phyloP scores from a whole-genome alignment of 2,888 invertebrate genomes.

The Eretmocerus hayati region DNA sequence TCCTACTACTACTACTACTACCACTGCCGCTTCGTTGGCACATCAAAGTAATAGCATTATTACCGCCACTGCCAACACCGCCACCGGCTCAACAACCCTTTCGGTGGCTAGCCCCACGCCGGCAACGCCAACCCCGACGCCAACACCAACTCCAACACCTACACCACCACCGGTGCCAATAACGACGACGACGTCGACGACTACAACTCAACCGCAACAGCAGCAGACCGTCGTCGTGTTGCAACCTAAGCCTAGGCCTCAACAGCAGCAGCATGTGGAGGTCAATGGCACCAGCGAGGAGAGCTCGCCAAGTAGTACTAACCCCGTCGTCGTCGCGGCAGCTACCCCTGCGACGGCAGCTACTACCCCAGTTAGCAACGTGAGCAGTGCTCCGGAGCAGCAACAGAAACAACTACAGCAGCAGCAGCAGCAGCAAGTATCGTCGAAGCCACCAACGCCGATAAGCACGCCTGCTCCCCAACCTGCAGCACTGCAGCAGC shows the following conservation, averaged over 20 bases:
- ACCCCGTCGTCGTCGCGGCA: background rate
- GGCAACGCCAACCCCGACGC: conserved; percentile 4
- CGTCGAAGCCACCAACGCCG: too few relatives aligned
- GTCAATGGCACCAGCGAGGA: conserved; percentile 6
- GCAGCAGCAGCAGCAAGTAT: conserved; percentile 25
- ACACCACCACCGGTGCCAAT: background rate
- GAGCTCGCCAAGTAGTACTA: background rate
- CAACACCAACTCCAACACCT: background rate
- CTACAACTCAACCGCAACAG: conserved; percentile 31
- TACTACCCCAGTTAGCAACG: too few relatives aligned
- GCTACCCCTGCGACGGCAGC: background rate
- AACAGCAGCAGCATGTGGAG: conserved; percentile 21
- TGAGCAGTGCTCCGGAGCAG: too few relatives aligned
- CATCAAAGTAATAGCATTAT: background rate
- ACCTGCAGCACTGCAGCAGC: conserved; percentile 25
- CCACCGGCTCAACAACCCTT: conserved; percentile 8
- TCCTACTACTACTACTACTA: too few relatives aligned
- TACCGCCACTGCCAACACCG: background rate
- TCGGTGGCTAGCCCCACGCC: conserved; percentile 3
- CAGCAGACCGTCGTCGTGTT: conserved; percentile 32
- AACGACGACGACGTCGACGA: background rate
- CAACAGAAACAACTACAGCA: conserved; percentile 3
- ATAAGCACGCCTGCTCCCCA: conserved; percentile 9
- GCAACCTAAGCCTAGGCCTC: conserved; percentile 4
- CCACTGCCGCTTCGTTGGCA: background rate